A percentile compares a stretch with the other conserved stretches of the same genome.
Conservation (phyloP, 1,140 invertebrate genomes). For the Ceratoteleas bidentatus region DNA sequence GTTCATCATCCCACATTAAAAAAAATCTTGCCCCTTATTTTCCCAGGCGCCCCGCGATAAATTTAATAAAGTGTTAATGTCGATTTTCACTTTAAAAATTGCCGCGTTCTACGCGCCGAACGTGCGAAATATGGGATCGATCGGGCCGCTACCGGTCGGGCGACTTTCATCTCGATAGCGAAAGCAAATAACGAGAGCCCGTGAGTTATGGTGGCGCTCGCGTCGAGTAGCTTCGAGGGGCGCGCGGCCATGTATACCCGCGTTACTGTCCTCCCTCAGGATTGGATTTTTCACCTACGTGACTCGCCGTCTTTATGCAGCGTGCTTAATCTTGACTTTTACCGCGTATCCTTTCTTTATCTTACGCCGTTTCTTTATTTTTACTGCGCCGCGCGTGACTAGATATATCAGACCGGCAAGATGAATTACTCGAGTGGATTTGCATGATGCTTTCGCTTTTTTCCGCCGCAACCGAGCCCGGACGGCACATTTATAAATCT, state of each 20-base stretch:
- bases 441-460: constrained; percentile 38
- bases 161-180: constrained; percentile 67
- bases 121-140: constrained; percentile 56
- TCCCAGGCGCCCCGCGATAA: constrained; percentile 39
- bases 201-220: constrained; percentile 60
- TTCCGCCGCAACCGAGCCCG: not conserved
- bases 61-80: constrained; percentile 67
- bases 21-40: constrained; percentile 19
- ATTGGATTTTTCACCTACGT: constrained; percentile 70
- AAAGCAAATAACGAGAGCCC: constrained; percentile 67
- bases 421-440: constrained; percentile 57
- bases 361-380: constrained; percentile 54
- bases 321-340: constrained; percentile 69
- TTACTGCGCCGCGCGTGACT: constrained; percentile 55
- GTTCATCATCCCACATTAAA: too few relatives aligned
- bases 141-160: constrained; percentile 32
- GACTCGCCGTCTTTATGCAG: constrained; percentile 64
- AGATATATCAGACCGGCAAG: constrained; percentile 55
- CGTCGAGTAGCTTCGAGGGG: constrained; percentile 43
- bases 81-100: constrained; percentile 65
- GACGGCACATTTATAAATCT: constrained; percentile 50
- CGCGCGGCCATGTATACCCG: constrained; percentile 54
- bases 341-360: constrained; percentile 55
- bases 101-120: constrained; percentile 17
- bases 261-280: constrained; percentile 65